Evolutionary conservation across 1,140 invertebrate genomes (phyloP).

Genomic region (Aphidius gifuensis): DNA sequence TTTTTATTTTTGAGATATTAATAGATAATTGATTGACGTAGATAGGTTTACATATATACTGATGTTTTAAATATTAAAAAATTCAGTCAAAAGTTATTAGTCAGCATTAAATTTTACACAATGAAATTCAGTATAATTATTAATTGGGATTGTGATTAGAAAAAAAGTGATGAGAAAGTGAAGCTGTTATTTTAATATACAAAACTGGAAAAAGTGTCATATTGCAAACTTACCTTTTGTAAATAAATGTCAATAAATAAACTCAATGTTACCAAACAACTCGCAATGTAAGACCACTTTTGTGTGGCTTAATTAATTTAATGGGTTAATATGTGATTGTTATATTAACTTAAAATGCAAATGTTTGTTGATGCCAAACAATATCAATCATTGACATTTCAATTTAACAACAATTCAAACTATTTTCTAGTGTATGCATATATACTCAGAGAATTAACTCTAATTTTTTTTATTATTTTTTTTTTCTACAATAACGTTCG

Average conservation of each 20-base stretch:
- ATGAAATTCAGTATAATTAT: too few species aligned
- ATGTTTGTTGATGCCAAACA: slow-evolving; percentile 30
- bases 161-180: too few species aligned
- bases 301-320: slow-evolving; percentile 45
- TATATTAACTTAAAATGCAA: slow-evolving; percentile 36
- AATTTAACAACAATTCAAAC: too few species aligned
- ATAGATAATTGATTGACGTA: too few species aligned
- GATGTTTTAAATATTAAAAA: too few species aligned
- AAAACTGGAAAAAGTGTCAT: slow-evolving; percentile 46
- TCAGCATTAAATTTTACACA: too few species aligned
- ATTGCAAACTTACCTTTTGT: slow-evolving; percentile 46
- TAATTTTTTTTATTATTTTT: slow-evolving; percentile 41
- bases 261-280: slow-evolving; percentile 24
- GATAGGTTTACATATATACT: too few species aligned
- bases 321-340: slow-evolving; percentile 41
- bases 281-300: slow-evolving; percentile 35
- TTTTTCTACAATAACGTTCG: slow-evolving; percentile 22
- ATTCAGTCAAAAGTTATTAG: too few species aligned
- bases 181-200: background rate
- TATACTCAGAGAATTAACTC: too few species aligned
- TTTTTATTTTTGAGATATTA: too few species aligned
- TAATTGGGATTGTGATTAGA: too few species aligned
- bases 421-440: background rate
- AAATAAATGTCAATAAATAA: slow-evolving; percentile 50
- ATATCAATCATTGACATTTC: slow-evolving; percentile 25